Percentiles rank a stretch among this genome's conserved stretches.
These are phyloP conservation scores for Actinemys pallida DNA, from an alignment of 2,113 vertebrate species.

Conservation along the genomic window DNA sequence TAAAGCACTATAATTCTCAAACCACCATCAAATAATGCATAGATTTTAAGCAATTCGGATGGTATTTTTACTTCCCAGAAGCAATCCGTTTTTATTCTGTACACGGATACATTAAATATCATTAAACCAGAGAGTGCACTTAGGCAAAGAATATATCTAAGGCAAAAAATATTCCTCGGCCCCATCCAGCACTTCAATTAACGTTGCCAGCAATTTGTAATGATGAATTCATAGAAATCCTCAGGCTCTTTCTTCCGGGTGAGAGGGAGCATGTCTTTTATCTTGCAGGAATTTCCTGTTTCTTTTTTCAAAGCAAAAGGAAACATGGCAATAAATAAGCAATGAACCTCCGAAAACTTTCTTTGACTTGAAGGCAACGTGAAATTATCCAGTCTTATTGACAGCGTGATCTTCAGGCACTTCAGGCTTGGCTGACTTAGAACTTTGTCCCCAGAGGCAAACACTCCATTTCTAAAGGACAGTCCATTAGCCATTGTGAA, in stretches of 20 bases:
- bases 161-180: background rate
- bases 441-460: slow-evolving; percentile 29
- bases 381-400: slow-evolving; percentile 70
- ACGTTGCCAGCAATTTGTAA: slow-evolving; percentile 40
- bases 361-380: slow-evolving; percentile 38
- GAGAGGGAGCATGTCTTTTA: slow-evolving; percentile 19
- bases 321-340: slow-evolving; percentile 51
- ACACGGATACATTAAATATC: background rate
- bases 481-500: slow-evolving; percentile 33
- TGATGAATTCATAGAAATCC: slow-evolving; percentile 34
- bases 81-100: slow-evolving; percentile 44
- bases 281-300: slow-evolving; percentile 3
- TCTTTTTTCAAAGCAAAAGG: slow-evolving; percentile 46
- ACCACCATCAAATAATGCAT: background rate
- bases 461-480: background rate
- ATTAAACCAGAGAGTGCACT: slow-evolving; percentile 28
- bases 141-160: slow-evolving; percentile 49
- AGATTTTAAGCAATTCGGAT: slow-evolving; percentile 8
- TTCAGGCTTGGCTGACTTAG: background rate
- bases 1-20: slow-evolving; percentile 36
- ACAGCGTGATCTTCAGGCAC: background rate
- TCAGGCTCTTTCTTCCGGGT: slow-evolving; percentile 30
- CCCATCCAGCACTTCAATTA: slow-evolving; percentile 57
- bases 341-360: slow-evolving; percentile 33
- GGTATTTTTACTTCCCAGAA: background rate